Percentiles rank a stretch among this genome's conserved stretches.
Conservation (phyloP, 2,113 vertebrate genomes). For the Platichthys flesus region DNA sequence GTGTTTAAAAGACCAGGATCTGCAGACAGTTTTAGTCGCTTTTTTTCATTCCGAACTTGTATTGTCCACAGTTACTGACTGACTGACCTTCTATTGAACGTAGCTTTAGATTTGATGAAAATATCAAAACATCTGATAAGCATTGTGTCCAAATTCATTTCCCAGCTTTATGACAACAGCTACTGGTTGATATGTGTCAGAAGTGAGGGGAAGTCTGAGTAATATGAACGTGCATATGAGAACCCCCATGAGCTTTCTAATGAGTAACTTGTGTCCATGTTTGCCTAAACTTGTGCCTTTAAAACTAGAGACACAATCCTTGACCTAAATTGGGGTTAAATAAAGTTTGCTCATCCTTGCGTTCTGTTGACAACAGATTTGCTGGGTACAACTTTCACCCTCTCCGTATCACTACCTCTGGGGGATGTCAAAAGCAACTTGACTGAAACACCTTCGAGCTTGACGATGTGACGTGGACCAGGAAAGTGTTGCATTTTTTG, state of each 20-base stretch:
- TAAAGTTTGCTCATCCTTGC: conserved; percentile 80
- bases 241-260: conserved; percentile 70
- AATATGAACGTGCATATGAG: conserved; percentile 42
- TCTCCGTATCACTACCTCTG: conserved; percentile 19
- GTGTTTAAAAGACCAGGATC: not conserved
- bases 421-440: conserved; percentile 31
- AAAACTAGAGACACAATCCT: conserved; percentile 78
- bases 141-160: no score
- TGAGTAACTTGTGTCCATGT: conserved; percentile 84
- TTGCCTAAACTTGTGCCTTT: conserved; percentile 80
- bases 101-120: no score
- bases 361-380: conserved; percentile 77
- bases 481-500: not conserved
- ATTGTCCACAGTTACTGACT: no score
- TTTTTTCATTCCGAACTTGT: no score
- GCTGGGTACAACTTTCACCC: conserved; percentile 75
- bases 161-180: not conserved
- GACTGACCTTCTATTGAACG: no score
- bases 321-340: conserved; percentile 84
- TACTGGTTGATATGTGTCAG: not conserved
- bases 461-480: not conserved
- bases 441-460: conserved; percentile 11
- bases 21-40: not conserved
- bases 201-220: conserved; percentile 8
- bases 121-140: no score